Conservation (phyloP, 2,797 vertebrate genomes). For the Enteromius afrohamiltoni region DNA sequence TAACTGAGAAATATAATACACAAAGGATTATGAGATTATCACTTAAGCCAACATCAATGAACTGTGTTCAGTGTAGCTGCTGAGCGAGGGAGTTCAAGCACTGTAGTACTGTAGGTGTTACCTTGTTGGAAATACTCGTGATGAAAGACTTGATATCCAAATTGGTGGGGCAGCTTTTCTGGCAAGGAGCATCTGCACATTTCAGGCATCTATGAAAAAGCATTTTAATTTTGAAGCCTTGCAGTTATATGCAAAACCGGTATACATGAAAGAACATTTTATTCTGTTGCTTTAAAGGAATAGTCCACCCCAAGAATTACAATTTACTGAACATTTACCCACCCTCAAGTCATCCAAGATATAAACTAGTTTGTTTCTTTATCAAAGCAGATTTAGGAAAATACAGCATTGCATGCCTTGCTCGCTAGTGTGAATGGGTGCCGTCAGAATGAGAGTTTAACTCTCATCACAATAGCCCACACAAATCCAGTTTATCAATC, state of each 20-base stretch:
- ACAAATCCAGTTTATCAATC: background rate
- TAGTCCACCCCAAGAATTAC: background rate
- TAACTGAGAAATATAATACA: constrained; percentile 49
- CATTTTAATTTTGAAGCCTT: background rate
- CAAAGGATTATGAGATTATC: constrained; percentile 47
- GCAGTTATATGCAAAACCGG: background rate
- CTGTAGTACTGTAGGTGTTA: constrained; percentile 55
- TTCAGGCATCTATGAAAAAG: constrained; percentile 84
- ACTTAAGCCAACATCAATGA: constrained; percentile 50
- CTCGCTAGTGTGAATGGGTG: background rate
- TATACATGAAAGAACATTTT: background rate
- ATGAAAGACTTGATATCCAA: constrained; percentile 95
- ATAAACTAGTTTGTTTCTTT: background rate
- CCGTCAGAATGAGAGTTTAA: background rate
- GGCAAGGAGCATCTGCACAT: constrained; percentile 94
- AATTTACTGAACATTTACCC: background rate
- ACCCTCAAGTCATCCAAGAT: background rate
- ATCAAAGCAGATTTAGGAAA: background rate
- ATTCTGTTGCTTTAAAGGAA: background rate
- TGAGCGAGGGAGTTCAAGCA: constrained; percentile 11
- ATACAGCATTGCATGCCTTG: background rate
- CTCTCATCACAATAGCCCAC: background rate
- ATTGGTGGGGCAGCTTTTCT: constrained; percentile 96
- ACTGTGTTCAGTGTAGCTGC: background rate
- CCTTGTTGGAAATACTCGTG: constrained; percentile 94